Percentiles rank a stretch among this genome's conserved stretches.
Conservation (phyloP, 2,113 vertebrate genomes). For the Ancistrus triradiatus region DNA sequence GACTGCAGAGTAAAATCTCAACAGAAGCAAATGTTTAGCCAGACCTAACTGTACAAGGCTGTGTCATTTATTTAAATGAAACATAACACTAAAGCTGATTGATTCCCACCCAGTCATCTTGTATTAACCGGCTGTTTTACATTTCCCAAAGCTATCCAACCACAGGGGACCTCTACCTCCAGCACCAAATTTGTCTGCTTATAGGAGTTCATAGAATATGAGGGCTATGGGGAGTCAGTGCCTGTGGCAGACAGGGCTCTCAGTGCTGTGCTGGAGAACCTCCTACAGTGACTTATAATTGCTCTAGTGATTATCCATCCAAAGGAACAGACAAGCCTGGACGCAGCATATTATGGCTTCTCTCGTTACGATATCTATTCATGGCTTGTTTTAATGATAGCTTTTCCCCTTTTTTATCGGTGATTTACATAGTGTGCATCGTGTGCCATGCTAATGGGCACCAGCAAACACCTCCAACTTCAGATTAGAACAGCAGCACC, state of each 20-base stretch:
- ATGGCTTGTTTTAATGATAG: slow-evolving; percentile 34
- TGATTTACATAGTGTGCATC: slow-evolving; percentile 25
- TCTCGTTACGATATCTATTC: slow-evolving; percentile 34
- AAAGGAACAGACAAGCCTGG: slow-evolving; percentile 28
- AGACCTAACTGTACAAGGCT: too few species aligned
- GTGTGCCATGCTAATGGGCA: slow-evolving; percentile 24
- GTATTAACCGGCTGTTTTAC: slow-evolving; percentile 63
- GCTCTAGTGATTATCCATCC: slow-evolving; percentile 26
- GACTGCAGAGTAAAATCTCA: too few species aligned
- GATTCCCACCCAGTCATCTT: slow-evolving; percentile 54
- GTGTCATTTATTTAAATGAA: too few species aligned
- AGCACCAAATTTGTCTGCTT: slow-evolving; percentile 63
- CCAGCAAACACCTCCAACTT: slow-evolving; percentile 23
- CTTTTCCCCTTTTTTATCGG: slow-evolving; percentile 30
- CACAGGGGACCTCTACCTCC: slow-evolving; percentile 57
- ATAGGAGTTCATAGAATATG: slow-evolving; percentile 58
- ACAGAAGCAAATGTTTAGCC: too few species aligned
- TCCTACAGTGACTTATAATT: slow-evolving; percentile 40
- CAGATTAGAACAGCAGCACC: slow-evolving; percentile 26
- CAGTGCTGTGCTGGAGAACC: slow-evolving; percentile 27
- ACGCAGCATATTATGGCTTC: slow-evolving; percentile 26
- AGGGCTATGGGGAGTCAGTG: slow-evolving; percentile 51
- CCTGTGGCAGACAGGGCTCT: slow-evolving; percentile 51
- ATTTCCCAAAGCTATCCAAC: slow-evolving; percentile 59
- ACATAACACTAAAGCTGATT: slow-evolving; percentile 41